A percentile compares a stretch with the other conserved stretches of the same genome.
phyloP scores from a whole-genome alignment of 2,113 vertebrate species.

The Guaruba guarouba region DNA sequence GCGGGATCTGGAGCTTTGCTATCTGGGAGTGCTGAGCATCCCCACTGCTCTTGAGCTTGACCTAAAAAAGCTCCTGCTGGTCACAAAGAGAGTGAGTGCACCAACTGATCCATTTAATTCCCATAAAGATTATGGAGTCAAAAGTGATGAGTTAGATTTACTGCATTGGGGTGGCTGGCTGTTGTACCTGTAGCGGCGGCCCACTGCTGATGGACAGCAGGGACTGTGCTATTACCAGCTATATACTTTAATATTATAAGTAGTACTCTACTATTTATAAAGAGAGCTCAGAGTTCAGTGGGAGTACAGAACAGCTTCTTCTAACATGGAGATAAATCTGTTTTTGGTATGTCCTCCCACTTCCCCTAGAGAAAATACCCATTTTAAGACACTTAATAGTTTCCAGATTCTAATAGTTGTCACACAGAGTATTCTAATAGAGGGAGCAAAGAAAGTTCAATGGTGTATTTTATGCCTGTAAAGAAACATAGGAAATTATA shows the following conservation, averaged over 20 bases:
- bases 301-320: not conserved
- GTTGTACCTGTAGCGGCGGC: too few species aligned
- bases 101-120: not conserved
- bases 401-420: not conserved
- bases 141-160: not conserved
- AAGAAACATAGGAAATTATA: not conserved
- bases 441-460: not conserved
- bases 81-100: not conserved
- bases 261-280: not conserved
- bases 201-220: not conserved
- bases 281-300: not conserved
- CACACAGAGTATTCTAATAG: not conserved
- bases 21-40: not conserved
- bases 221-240: not conserved
- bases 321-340: not conserved
- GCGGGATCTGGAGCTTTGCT: not conserved
- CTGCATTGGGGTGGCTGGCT: not conserved
- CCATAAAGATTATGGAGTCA: not conserved
- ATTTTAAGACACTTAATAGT: not conserved
- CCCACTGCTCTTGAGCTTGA: not conserved
- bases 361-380: not conserved
- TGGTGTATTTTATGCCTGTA: not conserved
- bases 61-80: not conserved
- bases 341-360: not conserved
- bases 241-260: not conserved